phyloP scores from a whole-genome alignment of 2,888 invertebrate genomes.

The Nasonia oneida region DNA sequence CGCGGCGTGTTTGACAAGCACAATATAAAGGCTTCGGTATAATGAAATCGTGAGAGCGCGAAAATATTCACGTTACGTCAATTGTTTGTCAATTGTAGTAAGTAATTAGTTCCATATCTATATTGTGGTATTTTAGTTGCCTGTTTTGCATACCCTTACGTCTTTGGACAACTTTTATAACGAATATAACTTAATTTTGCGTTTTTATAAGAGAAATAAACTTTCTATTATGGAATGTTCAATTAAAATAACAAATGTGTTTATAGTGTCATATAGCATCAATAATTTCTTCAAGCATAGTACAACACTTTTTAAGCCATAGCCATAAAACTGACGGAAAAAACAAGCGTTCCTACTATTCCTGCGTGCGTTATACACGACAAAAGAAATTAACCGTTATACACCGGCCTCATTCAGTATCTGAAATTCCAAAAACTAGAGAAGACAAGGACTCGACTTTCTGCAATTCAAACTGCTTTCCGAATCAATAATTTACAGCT shows the following conservation, averaged over 20 bases:
- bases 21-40: not conserved
- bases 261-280: no score
- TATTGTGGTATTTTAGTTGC: no score
- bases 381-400: constrained; percentile 17
- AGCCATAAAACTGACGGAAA: not conserved
- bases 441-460: not conserved
- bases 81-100: no score
- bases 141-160: no score
- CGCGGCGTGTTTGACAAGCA: not conserved
- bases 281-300: no score
- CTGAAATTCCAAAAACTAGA: not conserved
- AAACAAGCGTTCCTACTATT: not conserved
- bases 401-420: constrained; percentile 24
- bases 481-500: not conserved
- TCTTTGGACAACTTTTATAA: no score
- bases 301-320: not conserved
- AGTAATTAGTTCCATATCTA: no score
- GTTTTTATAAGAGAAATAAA: no score
- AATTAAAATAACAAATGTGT: no score
- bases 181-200: no score
- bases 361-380: not conserved
- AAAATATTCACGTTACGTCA: not conserved
- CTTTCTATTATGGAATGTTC: no score
- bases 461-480: not conserved
- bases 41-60: constrained; percentile 9